A percentile compares a stretch with the other conserved stretches of the same genome.
Evolutionary conservation across 2,797 vertebrate genomes (phyloP).

Genomic region (Tinamus major): DNA sequence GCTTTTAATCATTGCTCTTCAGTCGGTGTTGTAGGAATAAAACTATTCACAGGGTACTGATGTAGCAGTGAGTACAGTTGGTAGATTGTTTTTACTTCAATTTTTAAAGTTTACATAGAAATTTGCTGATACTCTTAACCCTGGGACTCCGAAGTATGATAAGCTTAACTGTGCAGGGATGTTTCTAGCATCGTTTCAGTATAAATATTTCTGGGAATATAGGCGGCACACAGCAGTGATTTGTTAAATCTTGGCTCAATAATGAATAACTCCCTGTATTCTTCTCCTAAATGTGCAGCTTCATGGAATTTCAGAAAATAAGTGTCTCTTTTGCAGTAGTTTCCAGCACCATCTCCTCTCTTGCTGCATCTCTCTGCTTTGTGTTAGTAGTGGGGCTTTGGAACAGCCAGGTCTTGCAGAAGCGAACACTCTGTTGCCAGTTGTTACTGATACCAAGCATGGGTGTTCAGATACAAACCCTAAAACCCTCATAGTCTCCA

Average conservation of each 20-base stretch:
- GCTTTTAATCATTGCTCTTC: neutral
- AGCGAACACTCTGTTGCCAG: neutral
- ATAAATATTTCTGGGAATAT: neutral
- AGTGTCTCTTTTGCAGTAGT: rapidly evolving
- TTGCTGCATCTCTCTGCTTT: rapidly evolving
- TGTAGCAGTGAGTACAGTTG: neutral
- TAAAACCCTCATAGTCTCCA: neutral
- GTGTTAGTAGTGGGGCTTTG: rapidly evolving
- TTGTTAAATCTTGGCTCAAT: neutral
- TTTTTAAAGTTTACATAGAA: neutral
- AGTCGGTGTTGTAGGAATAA: neutral
- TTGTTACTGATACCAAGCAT: neutral
- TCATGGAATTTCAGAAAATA: neutral
- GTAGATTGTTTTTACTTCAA: neutral
- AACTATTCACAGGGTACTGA: rapidly evolving
- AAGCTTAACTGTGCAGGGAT: neutral
- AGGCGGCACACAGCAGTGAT: neutral
- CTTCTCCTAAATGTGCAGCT: neutral
- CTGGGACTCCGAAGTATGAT: neutral
- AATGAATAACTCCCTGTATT: neutral
- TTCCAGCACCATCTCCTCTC: neutral
- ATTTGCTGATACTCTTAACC: neutral
- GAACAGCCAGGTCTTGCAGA: neutral
- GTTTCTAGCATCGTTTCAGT: neutral
- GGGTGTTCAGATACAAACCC: rapidly evolving